Percentiles rank a stretch among this genome's conserved stretches.
These are phyloP conservation scores for Ptilorrhoa leucosticta DNA, from an alignment of 2,113 vertebrate species.

Conservation along the genomic window DNA sequence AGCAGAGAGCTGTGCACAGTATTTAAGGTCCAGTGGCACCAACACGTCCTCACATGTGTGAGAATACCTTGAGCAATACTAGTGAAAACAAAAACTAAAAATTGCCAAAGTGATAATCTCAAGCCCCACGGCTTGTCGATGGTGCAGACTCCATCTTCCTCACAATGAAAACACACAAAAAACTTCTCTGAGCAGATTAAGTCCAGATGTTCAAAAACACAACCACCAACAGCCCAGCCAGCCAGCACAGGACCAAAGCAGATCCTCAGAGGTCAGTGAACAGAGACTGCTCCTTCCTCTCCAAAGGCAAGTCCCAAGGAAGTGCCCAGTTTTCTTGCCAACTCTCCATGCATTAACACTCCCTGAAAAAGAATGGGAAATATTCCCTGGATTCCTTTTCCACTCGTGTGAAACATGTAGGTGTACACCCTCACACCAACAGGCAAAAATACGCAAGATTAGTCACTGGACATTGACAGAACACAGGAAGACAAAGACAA, in stretches of 20 bases:
- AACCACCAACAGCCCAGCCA: background rate
- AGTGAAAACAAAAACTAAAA: background rate
- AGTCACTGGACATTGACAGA: background rate
- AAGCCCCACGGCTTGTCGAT: background rate
- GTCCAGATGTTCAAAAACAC: background rate
- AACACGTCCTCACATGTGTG: background rate
- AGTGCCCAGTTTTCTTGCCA: background rate
- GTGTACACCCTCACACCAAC: background rate
- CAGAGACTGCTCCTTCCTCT: background rate
- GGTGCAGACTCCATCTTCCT: background rate
- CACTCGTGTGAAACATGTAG: background rate
- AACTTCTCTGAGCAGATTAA: background rate
- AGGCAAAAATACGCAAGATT: background rate
- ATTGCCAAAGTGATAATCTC: background rate
- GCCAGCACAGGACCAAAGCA: background rate
- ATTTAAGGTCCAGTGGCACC: background rate
- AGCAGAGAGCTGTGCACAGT: background rate
- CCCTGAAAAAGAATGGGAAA: background rate
- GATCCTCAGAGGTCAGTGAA: background rate
- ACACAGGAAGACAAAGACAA: background rate
- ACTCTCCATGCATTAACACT: background rate
- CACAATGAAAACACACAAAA: background rate
- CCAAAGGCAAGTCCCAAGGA: background rate
- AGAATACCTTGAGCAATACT: background rate
- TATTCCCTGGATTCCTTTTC: background rate